phyloP scores from a whole-genome alignment of 2,888 invertebrate species.

The Himalopsyche tibetana region DNA sequence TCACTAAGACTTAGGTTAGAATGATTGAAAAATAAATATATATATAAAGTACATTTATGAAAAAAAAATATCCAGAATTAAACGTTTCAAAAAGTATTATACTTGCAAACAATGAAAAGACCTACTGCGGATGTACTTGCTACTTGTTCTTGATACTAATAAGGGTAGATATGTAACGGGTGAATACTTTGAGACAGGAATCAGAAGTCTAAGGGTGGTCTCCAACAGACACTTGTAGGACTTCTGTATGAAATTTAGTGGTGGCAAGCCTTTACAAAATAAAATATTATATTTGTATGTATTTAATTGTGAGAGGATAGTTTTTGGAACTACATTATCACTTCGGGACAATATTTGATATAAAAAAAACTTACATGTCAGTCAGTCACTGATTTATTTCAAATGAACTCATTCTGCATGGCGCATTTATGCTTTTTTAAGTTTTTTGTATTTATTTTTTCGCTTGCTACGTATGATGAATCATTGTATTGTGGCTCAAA shows the following conservation, averaged over 20 bases:
- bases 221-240: conserved; percentile 20
- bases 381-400: neutral
- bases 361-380: neutral
- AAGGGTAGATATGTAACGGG: conserved; percentile 24
- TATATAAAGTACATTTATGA: neutral
- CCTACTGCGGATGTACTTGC: neutral
- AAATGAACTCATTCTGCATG: neutral
- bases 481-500: too few relatives aligned
- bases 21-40: neutral
- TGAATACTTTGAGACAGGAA: conserved; percentile 37
- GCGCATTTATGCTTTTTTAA: too few relatives aligned
- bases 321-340: neutral
- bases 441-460: too few relatives aligned
- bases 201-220: conserved; percentile 42
- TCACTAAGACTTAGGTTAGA: neutral
- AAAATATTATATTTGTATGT: neutral
- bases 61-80: neutral
- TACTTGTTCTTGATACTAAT: conserved; percentile 17
- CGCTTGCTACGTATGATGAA: too few relatives aligned
- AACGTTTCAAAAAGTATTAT: neutral
- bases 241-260: neutral
- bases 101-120: neutral
- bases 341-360: neutral
- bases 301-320: neutral
- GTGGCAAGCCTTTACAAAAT: neutral